phyloP scores from a whole-genome alignment of 2,797 vertebrate species.

The Pangasius sanitwongsei region DNA sequence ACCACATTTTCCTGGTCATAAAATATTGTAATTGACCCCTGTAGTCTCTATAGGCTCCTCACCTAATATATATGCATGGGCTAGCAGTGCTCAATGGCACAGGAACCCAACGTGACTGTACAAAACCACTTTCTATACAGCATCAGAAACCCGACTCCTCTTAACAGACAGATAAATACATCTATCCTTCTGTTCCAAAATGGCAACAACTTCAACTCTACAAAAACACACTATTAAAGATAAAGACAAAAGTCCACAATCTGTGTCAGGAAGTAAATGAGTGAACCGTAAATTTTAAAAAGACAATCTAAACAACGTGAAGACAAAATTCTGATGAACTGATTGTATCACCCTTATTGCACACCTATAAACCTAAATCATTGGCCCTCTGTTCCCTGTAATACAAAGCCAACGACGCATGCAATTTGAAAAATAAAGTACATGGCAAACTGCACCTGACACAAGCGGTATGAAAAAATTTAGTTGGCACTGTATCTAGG shows the following conservation, averaged over 20 bases:
- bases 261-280: not conserved
- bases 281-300: not conserved
- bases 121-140: conserved; percentile 15
- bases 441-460: not conserved
- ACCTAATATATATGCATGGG: not conserved
- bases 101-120: not conserved
- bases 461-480: not conserved
- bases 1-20: not conserved
- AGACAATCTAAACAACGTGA: not conserved
- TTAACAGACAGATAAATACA: conserved; percentile 30
- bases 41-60: not conserved
- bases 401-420: not conserved
- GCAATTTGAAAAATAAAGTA: conserved; percentile 4
- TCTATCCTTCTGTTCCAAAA: conserved; percentile 21
- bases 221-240: not conserved
- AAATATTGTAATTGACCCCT: not conserved
- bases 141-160: conserved; percentile 20
- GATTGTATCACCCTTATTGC: not conserved
- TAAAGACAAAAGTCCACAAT: not conserved
- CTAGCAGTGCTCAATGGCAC: not conserved
- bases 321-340: not conserved
- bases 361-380: not conserved
- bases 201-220: not conserved
- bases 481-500: not conserved
- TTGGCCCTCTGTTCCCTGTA: not conserved